Evolutionary conservation across 2,797 vertebrate genomes (phyloP), one percentile per base, ranked within the genome.

Genomic region (Enteromius thamalakanensis): DNA sequence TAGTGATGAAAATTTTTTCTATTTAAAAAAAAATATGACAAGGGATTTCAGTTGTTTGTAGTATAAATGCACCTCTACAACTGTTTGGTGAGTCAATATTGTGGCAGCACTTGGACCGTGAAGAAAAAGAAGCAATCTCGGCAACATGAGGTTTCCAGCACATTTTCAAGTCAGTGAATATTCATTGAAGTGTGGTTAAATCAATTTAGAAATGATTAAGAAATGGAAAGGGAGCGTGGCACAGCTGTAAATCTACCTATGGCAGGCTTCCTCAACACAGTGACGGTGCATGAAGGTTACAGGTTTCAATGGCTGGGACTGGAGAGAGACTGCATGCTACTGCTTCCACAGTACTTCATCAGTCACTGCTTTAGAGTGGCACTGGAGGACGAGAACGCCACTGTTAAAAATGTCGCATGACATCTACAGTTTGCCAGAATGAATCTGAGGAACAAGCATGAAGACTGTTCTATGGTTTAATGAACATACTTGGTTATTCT

Each of bases 151-250:
- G 53, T 42, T 76, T 17, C 34, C 42, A 42, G 14, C 15, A 26
- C 53, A 60, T 78, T 78, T 78, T 17, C 58, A 64, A 64, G 76
- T 77, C 37, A 12, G 9, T 77, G 40, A 77, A 77, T 76, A 60
- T 26, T 40, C 6, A n/a, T 21, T 26, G 9, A 23, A 64, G 58
- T 78, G 37, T 78, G 58, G 42, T 78, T 32, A 47, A 78, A 78
- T 78, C 23, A 62, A 78, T 64, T 64, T 78, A 45, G 26, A 47
- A 64, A 49, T 78, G 0, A 45, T 77, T 45, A 64, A 62, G 58
- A 49, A 64, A 78, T 45, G 58, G 23, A 21, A 47, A 47, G 40
- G 42, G 76, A 42, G 40, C 10, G 11, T 77, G 76, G 40, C 76
- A 47, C 76, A 32, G 76, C 58, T 64, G 42, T 49, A 51, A 79